Conservation (phyloP, 2,797 vertebrate species). For the Sylvilagus floridanus region DNA sequence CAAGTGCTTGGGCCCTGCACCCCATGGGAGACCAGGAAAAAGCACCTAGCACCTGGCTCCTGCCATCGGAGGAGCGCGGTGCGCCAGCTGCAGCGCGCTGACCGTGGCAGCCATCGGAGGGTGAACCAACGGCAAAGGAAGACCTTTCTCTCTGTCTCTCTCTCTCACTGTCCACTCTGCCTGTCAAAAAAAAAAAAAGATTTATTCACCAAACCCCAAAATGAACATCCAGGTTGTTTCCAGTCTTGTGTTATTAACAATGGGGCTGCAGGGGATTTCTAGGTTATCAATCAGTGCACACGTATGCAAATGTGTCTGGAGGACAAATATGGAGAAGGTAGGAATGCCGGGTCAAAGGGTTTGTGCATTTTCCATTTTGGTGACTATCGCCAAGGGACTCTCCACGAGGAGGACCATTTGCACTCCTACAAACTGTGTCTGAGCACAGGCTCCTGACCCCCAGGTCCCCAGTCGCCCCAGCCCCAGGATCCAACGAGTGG, state of each 20-base stretch:
- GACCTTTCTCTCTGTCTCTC: no score
- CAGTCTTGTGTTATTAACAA: background rate
- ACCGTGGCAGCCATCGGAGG: no score
- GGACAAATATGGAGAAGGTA: background rate
- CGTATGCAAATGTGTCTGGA: background rate
- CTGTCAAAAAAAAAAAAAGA: no score
- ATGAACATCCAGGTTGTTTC: background rate
- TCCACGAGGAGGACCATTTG: background rate
- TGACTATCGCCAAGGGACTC: conserved; percentile 7
- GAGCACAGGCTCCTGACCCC: background rate
- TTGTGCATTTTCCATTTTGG: background rate
- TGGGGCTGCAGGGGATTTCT: background rate
- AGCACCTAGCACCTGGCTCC: no score
- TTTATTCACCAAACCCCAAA: background rate
- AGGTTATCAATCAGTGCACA: background rate
- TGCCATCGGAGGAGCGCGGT: no score
- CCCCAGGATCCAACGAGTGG: background rate
- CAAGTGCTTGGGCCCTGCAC: no score
- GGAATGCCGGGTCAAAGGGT: conserved; percentile 27
- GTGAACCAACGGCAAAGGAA: no score
- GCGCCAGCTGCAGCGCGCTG: no score
- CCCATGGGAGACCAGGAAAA: no score
- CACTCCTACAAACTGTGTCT: background rate
- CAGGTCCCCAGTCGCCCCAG: background rate
- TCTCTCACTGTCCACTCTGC: no score